Conservation (phyloP, 1,140 invertebrate genomes). For the Probaryconus sp. region DNA sequence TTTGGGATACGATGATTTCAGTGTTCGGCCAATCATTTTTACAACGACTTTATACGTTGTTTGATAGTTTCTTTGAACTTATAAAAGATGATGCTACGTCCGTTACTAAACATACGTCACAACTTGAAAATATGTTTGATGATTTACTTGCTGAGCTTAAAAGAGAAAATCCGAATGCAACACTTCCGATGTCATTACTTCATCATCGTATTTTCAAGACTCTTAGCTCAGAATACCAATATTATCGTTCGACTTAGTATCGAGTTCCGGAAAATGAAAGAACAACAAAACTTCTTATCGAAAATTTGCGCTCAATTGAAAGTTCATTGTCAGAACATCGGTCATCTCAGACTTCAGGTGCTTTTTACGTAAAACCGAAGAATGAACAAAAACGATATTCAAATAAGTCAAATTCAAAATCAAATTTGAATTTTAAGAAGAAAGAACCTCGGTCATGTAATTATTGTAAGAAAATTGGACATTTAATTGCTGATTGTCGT, state of each 20-base stretch:
- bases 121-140: slow-evolving; percentile 37
- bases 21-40: slow-evolving; percentile 46
- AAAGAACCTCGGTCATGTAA: slow-evolving; percentile 39
- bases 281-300: slow-evolving; percentile 36
- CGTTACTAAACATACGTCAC: slow-evolving; percentile 36
- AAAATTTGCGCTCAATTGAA: slow-evolving; percentile 45
- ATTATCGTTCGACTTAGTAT: slow-evolving; percentile 49
- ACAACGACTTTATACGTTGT: slow-evolving; percentile 41
- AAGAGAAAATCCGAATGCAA: slow-evolving; percentile 23
- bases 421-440: background rate
- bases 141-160: slow-evolving; percentile 34
- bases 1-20: slow-evolving; percentile 42
- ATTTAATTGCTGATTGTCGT: slow-evolving; percentile 31
- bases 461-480: slow-evolving; percentile 47
- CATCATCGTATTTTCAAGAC: slow-evolving; percentile 49
- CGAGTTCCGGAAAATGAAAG: slow-evolving; percentile 21
- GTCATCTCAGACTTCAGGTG: slow-evolving; percentile 3
- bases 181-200: slow-evolving; percentile 28
- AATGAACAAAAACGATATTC: background rate
- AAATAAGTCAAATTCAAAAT: slow-evolving; percentile 5
- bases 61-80: slow-evolving; percentile 43
- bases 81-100: slow-evolving; percentile 33
- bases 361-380: slow-evolving; percentile 36
- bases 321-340: slow-evolving; percentile 19
- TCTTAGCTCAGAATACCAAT: slow-evolving; percentile 37